Percentiles rank a stretch among this genome's conserved stretches.
Evolutionary conservation across 2,113 vertebrate genomes (phyloP).

Genomic region (Accipiter cooperii): DNA sequence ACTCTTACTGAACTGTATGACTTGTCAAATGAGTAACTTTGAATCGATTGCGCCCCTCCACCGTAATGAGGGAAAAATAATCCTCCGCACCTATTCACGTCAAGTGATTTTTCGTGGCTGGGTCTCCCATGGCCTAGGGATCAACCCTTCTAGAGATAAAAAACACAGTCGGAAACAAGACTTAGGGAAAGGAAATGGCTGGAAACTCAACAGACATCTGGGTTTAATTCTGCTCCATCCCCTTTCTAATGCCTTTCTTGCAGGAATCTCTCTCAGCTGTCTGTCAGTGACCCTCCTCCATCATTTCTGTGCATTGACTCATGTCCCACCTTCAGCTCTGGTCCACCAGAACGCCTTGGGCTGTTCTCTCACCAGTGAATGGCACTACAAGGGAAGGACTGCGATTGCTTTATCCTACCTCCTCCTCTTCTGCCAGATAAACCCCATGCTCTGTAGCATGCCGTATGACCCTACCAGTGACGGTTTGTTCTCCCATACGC

Average conservation of each 20-base stretch:
- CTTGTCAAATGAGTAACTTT: neutral
- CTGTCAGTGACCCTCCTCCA: neutral
- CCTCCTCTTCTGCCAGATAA: neutral
- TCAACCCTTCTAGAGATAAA: neutral
- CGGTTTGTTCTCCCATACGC: neutral
- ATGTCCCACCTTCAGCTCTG: neutral
- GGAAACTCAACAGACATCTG: neutral
- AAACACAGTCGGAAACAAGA: neutral
- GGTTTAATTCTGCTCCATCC: neutral
- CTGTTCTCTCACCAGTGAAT: neutral
- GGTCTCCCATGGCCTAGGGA: neutral
- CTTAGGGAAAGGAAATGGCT: neutral
- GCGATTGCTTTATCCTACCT: neutral
- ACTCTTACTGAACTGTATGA: neutral
- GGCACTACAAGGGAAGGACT: neutral
- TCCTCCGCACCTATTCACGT: neutral
- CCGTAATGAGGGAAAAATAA: neutral
- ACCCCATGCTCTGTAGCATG: neutral
- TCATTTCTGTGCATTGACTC: neutral
- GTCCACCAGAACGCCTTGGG: neutral
- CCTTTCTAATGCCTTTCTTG: neutral
- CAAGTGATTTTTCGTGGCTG: neutral
- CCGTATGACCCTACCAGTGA: neutral
- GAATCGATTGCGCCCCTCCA: neutral
- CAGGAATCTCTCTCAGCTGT: neutral